Evolutionary conservation across 1,140 invertebrate genomes (phyloP).

Genomic region (Ceratitis capitata): DNA sequence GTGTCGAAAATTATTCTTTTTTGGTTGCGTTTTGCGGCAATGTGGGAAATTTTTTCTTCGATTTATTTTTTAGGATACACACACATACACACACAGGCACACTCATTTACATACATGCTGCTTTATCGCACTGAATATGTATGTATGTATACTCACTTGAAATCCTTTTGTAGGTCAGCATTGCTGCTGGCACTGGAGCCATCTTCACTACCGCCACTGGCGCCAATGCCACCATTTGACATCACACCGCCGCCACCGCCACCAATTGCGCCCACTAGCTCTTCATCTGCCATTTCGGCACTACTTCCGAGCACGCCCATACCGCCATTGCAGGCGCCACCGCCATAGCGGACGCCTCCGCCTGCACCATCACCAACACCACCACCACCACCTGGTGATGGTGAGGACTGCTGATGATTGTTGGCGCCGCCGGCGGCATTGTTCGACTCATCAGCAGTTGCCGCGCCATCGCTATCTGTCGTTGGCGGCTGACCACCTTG

Average conservation of each 20-base stretch:
- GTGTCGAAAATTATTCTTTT: constrained; percentile 32
- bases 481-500: background rate
- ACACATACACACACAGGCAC: background rate
- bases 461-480: background rate
- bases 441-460: background rate
- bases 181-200: constrained; percentile 18
- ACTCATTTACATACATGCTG: background rate
- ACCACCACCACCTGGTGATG: background rate
- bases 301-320: constrained; percentile 44
- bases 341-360: background rate
- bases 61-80: background rate
- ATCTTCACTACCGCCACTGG: constrained; percentile 39
- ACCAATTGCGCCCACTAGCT: constrained; percentile 51
- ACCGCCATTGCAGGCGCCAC: constrained; percentile 29
- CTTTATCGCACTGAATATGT: background rate
- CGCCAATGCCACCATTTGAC: background rate
- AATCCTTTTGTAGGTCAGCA: constrained; percentile 43
- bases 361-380: background rate
- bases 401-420: background rate
- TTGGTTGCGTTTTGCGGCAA: background rate
- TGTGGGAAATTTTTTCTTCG: background rate
- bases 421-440: background rate
- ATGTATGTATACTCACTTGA: constrained; percentile 39
- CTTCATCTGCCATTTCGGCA: constrained; percentile 47
- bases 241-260: background rate